Evolutionary conservation across 2,888 invertebrate genomes (phyloP).

Genomic region (Eueremaeus valkanovi): DNA sequence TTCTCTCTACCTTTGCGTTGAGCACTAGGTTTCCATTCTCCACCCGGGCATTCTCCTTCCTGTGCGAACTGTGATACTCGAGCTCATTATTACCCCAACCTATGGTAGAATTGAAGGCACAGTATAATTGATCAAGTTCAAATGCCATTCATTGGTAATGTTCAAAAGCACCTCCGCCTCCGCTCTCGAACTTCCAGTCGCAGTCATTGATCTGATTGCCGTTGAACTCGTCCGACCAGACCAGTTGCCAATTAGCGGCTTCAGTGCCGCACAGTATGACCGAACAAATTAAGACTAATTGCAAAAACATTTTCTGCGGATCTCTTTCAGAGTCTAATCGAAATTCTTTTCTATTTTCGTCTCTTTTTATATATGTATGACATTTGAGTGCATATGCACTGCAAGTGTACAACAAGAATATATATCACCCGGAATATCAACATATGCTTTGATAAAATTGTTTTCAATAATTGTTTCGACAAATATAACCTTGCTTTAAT

Average conservation of each 20-base stretch:
- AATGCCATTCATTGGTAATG: no score
- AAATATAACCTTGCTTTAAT: no score
- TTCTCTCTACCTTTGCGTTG: neutral
- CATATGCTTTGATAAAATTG: neutral
- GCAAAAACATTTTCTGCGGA: no score
- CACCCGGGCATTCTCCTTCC: constrained; percentile 8
- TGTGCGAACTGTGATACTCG: constrained; percentile 24
- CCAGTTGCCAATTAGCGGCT: neutral
- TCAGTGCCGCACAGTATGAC: neutral
- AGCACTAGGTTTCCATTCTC: constrained; percentile 36
- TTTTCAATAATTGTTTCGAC: neutral
- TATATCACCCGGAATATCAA: neutral
- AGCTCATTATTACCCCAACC: constrained; percentile 37
- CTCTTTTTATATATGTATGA: no score
- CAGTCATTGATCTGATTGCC: neutral
- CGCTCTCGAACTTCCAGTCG: constrained; percentile 25
- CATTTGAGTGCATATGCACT: neutral
- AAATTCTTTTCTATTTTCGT: no score
- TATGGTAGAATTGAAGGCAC: neutral
- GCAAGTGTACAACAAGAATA: neutral
- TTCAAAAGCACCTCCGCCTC: constrained; percentile 15
- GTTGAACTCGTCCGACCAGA: constrained; percentile 40
- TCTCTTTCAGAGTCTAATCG: no score
- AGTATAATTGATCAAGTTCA: neutral
- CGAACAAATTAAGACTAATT: no score